Percentiles rank a stretch among this genome's conserved stretches.
These are phyloP conservation scores for Pseudopipra pipra DNA, from an alignment of 2,113 vertebrate species.

Conservation along the genomic window DNA sequence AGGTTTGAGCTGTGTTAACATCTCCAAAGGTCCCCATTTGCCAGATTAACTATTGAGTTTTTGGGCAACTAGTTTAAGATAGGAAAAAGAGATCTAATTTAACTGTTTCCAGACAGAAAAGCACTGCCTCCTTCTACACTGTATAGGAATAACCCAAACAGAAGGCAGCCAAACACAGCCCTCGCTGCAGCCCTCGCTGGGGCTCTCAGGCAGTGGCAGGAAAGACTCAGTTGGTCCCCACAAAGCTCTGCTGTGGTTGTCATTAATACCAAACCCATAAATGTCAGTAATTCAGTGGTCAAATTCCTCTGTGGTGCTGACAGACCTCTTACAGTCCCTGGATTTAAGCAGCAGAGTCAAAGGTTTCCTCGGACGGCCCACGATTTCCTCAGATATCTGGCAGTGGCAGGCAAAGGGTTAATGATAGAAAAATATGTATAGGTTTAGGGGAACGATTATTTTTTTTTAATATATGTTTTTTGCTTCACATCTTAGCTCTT, in stretches of 20 bases:
- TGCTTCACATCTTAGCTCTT: conserved; percentile 20
- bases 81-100: neutral
- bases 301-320: neutral
- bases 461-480: neutral
- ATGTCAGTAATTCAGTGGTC: neutral
- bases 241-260: neutral
- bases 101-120: neutral
- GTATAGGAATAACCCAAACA: neutral
- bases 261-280: neutral
- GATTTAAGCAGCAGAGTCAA: neutral
- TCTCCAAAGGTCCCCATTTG: neutral
- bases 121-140: neutral
- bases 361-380: neutral
- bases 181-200: neutral
- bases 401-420: neutral
- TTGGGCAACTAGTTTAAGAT: neutral
- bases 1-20: neutral
- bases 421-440: neutral
- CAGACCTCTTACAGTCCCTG: neutral
- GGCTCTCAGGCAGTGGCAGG: neutral
- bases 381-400: neutral
- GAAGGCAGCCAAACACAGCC: neutral
- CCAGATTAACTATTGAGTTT: neutral
- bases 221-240: neutral
- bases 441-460: neutral